Conservation (phyloP, 2,888 invertebrate species). For the Melikaiella ostensackeni region DNA sequence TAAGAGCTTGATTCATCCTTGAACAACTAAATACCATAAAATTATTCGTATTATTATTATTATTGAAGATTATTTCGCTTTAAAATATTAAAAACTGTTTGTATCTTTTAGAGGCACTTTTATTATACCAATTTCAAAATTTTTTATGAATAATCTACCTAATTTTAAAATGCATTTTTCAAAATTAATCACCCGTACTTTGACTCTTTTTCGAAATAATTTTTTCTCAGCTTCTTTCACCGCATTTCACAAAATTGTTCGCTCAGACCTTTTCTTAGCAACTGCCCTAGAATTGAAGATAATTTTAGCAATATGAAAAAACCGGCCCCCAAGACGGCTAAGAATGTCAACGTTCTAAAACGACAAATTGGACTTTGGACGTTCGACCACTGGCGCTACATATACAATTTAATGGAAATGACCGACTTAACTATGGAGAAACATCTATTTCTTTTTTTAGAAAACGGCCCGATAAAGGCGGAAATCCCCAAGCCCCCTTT, state of each 20-base stretch:
- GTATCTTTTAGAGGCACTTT: neutral
- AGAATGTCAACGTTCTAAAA: conserved; percentile 44
- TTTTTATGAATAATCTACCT: neutral
- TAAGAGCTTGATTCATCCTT: neutral
- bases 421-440: conserved; percentile 1
- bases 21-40: neutral
- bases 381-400: neutral
- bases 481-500: conserved; percentile 48
- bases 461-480: conserved; percentile 50
- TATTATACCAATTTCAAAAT: neutral
- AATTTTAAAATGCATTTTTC: no score
- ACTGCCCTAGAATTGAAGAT: neutral
- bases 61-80: neutral
- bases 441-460: conserved; percentile 48
- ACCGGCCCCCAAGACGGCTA: conserved; percentile 56
- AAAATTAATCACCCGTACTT: neutral
- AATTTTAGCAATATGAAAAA: conserved; percentile 56
- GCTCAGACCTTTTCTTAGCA: neutral
- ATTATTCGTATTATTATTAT: neutral
- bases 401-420: neutral
- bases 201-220: neutral
- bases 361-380: conserved; percentile 39
- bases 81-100: neutral
- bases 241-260: neutral
- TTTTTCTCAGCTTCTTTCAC: neutral